phyloP scores from a whole-genome alignment of 2,797 vertebrate species.

The Sebastes paucispinis region DNA sequence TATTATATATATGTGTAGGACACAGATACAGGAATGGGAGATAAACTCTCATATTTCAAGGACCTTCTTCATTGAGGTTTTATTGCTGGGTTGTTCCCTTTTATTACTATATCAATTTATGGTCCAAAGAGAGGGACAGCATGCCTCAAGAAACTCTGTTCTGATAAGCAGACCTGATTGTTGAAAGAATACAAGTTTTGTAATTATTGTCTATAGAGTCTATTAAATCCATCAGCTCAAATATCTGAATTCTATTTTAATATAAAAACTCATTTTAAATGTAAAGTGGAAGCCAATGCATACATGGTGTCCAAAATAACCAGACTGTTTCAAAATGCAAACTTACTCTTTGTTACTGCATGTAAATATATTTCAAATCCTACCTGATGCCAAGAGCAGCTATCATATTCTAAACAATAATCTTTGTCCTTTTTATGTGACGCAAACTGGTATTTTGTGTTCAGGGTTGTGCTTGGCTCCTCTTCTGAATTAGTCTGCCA shows the following conservation, averaged over 20 bases:
- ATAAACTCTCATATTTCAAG: background rate
- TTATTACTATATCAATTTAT: background rate
- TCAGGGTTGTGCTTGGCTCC: background rate
- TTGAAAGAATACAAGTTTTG: background rate
- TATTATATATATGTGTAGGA: too few relatives aligned
- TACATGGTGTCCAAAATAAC: background rate
- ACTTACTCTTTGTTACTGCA: background rate
- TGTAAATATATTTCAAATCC: background rate
- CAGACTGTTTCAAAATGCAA: background rate
- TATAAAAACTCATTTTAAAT: background rate
- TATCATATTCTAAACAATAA: background rate
- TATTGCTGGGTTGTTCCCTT: background rate
- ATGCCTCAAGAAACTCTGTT: too few relatives aligned
- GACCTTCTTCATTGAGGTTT: background rate
- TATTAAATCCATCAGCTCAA: background rate
- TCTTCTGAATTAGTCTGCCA: constrained; percentile 1
- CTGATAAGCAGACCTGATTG: background rate
- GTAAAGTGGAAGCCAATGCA: background rate
- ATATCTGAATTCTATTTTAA: background rate
- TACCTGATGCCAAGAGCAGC: background rate
- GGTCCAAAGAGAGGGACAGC: background rate
- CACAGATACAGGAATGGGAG: background rate
- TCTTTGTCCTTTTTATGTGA: background rate
- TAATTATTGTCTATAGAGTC: background rate
- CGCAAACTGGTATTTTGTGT: background rate